Base-by-base conservation (phyloP, 2,888 invertebrate genomes). In the Formica aserva region DNA sequence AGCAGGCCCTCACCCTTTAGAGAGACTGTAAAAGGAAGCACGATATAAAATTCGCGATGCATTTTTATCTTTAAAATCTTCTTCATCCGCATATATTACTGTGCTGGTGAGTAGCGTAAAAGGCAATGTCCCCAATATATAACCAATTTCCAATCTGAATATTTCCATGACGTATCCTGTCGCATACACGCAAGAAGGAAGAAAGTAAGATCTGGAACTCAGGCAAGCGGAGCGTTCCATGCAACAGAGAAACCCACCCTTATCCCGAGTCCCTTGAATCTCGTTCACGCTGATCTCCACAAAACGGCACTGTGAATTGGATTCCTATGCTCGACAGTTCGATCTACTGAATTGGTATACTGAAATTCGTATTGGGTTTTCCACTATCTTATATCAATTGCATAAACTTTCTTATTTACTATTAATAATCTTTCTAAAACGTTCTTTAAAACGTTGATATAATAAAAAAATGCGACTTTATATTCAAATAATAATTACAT, bases 251-350 rank as follows among this genome's bases (percentile, higher is more conserved):
- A 89, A 88, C 78, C 67, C 83, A 75, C 84, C 85, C 80, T 83
- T 83, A 83, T 85, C 78, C 80, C 66, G 77, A 80, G 80, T 69
- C 80, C 82, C 72, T 86, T 83, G 83, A 86, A 88, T 83, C 82
- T 74, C 82, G 77, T 85, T 89, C 82, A 82, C 82, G 83, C 41
- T 85, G 76, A 83, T 83, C 88, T 82, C 74, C 57, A 74, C 85
- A 78, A 88, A 89, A 89, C 84, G 90, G 32, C 86, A 35, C 29
- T 76, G 83, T 82, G 88, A 85, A 89, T 91, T 91, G 88, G 88
- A 90, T 91, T 90, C 89, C 87, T 86, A 89, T 88, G 84, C 88
- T 74, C 86, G 86, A 89, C 83, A 88, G 82, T 89, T 88, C 87
- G 85, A 85, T 87, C 85, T 85, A 80, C 85, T 81, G 41, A 72